Percentiles rank a stretch among this genome's conserved stretches.
Evolutionary conservation across 2,113 vertebrate genomes (phyloP).

Genomic region (Cyprinodon variegatus): DNA sequence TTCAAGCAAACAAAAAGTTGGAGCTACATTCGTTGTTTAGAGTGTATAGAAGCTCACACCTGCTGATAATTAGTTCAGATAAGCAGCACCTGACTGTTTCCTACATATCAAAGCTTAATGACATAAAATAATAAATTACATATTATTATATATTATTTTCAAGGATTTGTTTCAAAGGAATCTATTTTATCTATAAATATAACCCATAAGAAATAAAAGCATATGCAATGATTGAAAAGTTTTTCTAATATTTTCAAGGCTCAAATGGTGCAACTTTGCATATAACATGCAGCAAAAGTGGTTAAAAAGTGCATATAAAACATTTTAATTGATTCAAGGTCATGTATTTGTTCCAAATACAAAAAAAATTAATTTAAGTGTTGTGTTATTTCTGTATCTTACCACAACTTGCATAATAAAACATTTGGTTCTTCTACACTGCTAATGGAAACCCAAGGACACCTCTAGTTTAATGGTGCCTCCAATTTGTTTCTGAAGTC

Average conservation of each 20-base stretch:
- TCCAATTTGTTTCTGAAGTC: neutral
- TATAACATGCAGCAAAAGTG: neutral
- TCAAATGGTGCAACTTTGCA: neutral
- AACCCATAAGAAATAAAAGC: neutral
- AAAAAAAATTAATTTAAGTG: neutral
- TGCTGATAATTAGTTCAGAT: neutral
- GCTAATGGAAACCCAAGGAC: neutral
- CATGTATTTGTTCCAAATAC: neutral
- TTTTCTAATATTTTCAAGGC: neutral
- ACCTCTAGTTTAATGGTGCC: neutral
- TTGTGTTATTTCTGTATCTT: neutral
- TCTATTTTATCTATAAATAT: neutral
- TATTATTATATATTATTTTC: neutral
- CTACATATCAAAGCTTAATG: neutral
- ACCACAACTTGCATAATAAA: neutral
- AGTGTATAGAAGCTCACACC: neutral
- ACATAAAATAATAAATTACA: neutral
- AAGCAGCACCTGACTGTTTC: neutral
- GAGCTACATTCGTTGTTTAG: no score
- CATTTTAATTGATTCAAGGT: neutral
- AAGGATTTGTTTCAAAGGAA: neutral
- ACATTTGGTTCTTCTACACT: neutral
- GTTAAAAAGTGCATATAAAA: no score
- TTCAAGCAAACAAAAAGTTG: no score
- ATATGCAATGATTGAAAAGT: neutral